Evolutionary conservation across 2,888 invertebrate species (phyloP).

Genomic region (Lithosia quadra): DNA sequence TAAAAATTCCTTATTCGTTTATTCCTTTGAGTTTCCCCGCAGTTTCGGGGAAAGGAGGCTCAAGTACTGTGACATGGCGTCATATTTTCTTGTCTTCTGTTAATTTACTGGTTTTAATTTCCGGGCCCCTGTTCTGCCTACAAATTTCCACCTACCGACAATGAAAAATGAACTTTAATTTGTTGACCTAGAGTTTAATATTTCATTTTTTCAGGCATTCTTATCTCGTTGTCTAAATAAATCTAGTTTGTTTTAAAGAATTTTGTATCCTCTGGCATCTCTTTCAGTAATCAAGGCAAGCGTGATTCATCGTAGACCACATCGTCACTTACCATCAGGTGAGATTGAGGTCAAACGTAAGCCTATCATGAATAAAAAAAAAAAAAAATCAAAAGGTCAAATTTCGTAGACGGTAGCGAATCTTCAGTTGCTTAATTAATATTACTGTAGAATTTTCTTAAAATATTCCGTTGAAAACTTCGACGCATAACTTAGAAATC

Average conservation of each 20-base stretch:
- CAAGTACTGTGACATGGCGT: constrained; percentile 17
- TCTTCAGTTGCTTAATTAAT: neutral
- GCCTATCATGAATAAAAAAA: too few species aligned
- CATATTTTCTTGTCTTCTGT: constrained; percentile 44
- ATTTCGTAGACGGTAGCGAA: neutral
- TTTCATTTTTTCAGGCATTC: neutral
- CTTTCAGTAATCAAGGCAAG: neutral
- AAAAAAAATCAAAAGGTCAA: too few species aligned
- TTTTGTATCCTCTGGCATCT: neutral
- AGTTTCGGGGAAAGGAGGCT: constrained; percentile 23
- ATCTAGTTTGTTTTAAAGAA: neutral
- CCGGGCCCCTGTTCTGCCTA: constrained; percentile 32
- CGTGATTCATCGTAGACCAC: too few species aligned
- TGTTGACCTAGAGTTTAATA: neutral
- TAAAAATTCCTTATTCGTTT: constrained; percentile 24
- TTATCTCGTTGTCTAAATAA: neutral
- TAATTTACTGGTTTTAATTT: constrained; percentile 58
- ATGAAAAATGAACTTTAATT: neutral
- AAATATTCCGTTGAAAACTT: neutral
- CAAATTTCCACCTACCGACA: neutral
- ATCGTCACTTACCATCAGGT: too few species aligned
- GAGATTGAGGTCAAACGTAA: too few species aligned
- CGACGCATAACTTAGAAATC: too few species aligned
- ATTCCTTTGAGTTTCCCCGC: constrained; percentile 18
- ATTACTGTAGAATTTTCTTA: neutral